Evolutionary conservation across 2,888 invertebrate species (phyloP), one percentile per base, ranked within the genome.

Genomic region (Blastobasis lacticolella): DNA sequence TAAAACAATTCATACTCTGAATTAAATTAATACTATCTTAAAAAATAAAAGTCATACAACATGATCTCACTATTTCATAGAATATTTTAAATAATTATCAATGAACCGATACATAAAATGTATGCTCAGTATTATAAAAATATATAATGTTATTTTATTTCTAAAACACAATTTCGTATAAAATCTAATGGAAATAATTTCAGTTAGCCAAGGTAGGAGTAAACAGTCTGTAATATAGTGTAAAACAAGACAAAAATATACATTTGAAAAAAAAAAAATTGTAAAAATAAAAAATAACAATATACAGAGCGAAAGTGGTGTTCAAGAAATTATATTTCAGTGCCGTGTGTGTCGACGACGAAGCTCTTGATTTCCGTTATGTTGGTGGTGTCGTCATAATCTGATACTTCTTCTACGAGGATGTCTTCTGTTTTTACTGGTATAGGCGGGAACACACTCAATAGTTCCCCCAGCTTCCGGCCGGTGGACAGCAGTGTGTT

Each of bases 351-450:
- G 23, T 78, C 81, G 50, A 85, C 82, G 49, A 87, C 75, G 60
- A 86, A 87, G 58, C 73, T 86, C 57, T 83, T 82, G 0, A 88
- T 72, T 57, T 82, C 86, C 0, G 82, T 80, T 7, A 67, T 70
- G 53, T 86, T 84, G 43, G 79, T 75, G 1, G 73, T 64, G 52
- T 83, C 83, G 52, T 84, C 84, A 52, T 82, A 79, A 54, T 85
- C 85, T 2, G 80, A 74, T 10, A 88, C 77, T 61, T 85, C 85
- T 54, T 86, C 88, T 0, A 79, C 69, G 5, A 86, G 66, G 5
- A 87, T 71, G 49, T 87, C 84, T 52, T 86, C 85, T 44, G 72
- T 87, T 40, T 80, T 80, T 7, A 84, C 86, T 2, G 85, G 84
- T 5, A 84, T 66, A 0, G 81, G 82, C 0, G 85, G 83, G 42